Percentiles rank a stretch among this genome's conserved stretches.
These are phyloP conservation scores for Forficula auricularia DNA, from an alignment of 1,140 invertebrate genomes.

Conservation along the genomic window DNA sequence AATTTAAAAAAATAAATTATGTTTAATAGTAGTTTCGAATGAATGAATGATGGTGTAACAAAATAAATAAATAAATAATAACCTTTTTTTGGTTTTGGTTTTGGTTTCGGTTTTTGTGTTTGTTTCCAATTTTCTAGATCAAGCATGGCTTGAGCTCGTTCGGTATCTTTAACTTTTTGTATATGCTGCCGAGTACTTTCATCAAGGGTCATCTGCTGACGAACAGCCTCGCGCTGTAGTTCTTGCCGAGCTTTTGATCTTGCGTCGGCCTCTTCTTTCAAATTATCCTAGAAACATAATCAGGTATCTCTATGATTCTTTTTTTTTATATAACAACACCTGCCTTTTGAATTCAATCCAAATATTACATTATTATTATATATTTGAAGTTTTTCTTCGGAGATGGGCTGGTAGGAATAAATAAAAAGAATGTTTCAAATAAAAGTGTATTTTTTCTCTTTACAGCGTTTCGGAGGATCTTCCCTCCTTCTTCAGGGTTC, in stretches of 20 bases:
- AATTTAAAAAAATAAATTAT: no score
- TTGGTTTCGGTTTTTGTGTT: conserved; percentile 2
- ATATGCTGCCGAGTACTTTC: conserved; percentile 32
- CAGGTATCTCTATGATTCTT: background rate
- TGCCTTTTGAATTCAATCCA: no score
- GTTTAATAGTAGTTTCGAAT: no score
- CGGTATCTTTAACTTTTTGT: conserved; percentile 32
- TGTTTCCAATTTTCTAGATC: conserved; percentile 45
- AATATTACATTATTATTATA: no score
- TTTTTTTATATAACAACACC: background rate
- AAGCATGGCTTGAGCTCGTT: conserved; percentile 40
- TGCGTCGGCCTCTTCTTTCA: no score
- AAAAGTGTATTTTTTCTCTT: no score
- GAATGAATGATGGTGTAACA: no score
- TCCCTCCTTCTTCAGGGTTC: no score
- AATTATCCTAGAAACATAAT: conserved; percentile 1
- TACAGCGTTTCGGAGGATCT: no score
- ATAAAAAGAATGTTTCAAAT: no score
- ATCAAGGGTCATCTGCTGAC: conserved; percentile 40
- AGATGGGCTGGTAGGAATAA: no score
- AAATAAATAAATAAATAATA: conserved; percentile 1
- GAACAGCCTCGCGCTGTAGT: conserved; percentile 34
- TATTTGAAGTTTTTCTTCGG: no score
- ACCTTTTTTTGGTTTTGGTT: background rate
- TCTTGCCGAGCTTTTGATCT: conserved; percentile 21